A percentile compares a stretch with the other conserved stretches of the same genome.
phyloP scores from a whole-genome alignment of 2,888 invertebrate species.

The Trisateles emortualis region DNA sequence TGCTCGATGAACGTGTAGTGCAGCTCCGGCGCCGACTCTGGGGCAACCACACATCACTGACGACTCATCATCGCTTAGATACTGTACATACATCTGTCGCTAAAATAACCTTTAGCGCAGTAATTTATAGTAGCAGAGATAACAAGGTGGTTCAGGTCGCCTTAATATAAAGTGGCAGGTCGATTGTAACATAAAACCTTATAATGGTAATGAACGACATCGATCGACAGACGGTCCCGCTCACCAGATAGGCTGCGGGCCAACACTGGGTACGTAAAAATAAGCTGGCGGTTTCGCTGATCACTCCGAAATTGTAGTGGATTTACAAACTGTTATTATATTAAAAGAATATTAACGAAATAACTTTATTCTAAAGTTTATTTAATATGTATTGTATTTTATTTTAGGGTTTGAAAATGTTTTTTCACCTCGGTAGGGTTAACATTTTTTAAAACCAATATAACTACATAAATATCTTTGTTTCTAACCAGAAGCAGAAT shows the following conservation, averaged over 20 bases:
- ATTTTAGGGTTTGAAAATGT: too few relatives aligned
- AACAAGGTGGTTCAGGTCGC: constrained; percentile 3
- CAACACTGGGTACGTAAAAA: too few relatives aligned
- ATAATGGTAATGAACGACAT: constrained; percentile 11
- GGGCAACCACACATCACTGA: background rate
- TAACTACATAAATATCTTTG: too few relatives aligned
- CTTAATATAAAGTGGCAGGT: constrained; percentile 8
- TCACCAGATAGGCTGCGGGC: constrained; percentile 4
- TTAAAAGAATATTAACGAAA: too few relatives aligned
- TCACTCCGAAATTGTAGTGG: too few relatives aligned
- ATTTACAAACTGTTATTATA: too few relatives aligned
- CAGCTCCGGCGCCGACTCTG: constrained; percentile 93
- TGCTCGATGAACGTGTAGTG: constrained; percentile 94
- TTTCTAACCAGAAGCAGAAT: too few relatives aligned
- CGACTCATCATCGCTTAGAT: background rate
- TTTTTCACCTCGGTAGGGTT: too few relatives aligned
- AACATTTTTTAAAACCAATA: too few relatives aligned
- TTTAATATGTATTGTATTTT: too few relatives aligned
- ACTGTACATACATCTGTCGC: background rate
- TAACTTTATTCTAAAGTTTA: too few relatives aligned
- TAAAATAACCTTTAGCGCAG: background rate
- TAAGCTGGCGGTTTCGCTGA: too few relatives aligned
- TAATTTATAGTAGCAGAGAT: constrained; percentile 1
- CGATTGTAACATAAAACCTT: constrained; percentile 4
- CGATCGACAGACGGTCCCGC: background rate